phyloP scores from a whole-genome alignment of 2,113 vertebrate genomes.

The Oplegnathus fasciatus region DNA sequence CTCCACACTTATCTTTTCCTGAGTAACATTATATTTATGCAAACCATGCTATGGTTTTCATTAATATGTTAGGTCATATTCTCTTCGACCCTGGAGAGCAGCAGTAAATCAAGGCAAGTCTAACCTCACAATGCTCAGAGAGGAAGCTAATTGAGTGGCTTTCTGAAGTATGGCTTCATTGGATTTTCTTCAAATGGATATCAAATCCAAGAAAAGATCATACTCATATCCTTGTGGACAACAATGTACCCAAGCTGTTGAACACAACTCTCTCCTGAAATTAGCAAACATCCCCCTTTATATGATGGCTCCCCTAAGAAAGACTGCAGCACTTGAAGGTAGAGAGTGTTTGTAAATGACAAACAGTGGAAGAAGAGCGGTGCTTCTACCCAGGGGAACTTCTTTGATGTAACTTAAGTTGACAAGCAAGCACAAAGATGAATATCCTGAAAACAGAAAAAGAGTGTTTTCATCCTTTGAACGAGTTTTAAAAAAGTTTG shows the following conservation, averaged over 20 bases:
- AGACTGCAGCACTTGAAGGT: not conserved
- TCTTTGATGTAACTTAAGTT: conserved; percentile 9
- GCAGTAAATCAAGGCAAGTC: conserved; percentile 39
- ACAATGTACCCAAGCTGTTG: not conserved
- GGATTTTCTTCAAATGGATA: not conserved
- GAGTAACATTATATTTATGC: conserved; percentile 44
- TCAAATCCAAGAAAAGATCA: conserved; percentile 19
- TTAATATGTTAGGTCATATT: conserved; percentile 50
- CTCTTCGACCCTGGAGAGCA: conserved; percentile 32
- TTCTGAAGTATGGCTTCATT: not conserved
- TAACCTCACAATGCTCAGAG: conserved; percentile 13
- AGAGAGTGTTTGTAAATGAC: not conserved
- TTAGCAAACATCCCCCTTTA: conserved; percentile 10
- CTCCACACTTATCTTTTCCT: conserved; percentile 38
- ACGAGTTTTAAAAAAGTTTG: not conserved
- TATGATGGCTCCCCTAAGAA: conserved; percentile 8
- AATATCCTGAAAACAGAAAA: conserved; percentile 12
- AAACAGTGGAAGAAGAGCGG: not conserved
- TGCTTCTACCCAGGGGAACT: conserved; percentile 1
- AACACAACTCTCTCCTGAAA: not conserved
- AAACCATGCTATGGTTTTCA: conserved; percentile 39
- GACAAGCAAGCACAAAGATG: conserved; percentile 32
- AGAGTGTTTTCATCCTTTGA: not conserved
- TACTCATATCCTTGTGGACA: not conserved
- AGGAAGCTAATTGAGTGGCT: conserved; percentile 18